Evolutionary conservation across 2,113 vertebrate genomes (phyloP).

Genomic region (Misgurnus mizolepis): DNA sequence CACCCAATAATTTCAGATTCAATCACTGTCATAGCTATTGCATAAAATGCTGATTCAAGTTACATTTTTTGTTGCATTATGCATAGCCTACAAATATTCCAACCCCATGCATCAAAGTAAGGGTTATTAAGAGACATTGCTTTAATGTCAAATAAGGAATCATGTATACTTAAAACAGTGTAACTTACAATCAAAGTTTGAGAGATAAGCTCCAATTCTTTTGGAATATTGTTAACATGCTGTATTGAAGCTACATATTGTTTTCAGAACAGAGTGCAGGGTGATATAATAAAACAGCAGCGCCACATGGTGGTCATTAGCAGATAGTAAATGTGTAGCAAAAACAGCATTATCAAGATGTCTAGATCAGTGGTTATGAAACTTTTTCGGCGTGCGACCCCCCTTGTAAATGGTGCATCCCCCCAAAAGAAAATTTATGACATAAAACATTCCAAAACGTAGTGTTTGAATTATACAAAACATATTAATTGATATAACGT

Average conservation of each 20-base stretch:
- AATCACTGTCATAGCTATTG: not conserved
- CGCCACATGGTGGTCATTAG: slow-evolving; percentile 4
- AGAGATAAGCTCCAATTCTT: not conserved
- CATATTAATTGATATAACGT: too few species aligned
- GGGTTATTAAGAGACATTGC: not conserved
- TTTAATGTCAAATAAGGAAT: not conserved
- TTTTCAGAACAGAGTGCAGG: too few species aligned
- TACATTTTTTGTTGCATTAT: too few species aligned
- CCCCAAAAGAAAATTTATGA: too few species aligned
- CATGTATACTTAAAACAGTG: not conserved
- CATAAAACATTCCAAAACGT: too few species aligned
- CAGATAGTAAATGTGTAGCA: not conserved
- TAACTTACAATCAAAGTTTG: not conserved
- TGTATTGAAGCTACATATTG: not conserved
- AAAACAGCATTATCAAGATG: too few species aligned
- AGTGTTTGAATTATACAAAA: too few species aligned
- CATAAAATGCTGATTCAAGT: not conserved
- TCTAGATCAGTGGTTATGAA: too few species aligned
- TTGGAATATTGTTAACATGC: not conserved
- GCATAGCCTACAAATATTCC: too few species aligned
- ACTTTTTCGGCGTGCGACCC: too few species aligned
- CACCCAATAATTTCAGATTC: not conserved
- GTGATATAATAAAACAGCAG: not conserved
- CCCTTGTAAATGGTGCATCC: too few species aligned
- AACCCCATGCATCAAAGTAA: not conserved